A percentile compares a stretch with the other conserved stretches of the same genome.
These are phyloP conservation scores for Camponotus pennsylvanicus DNA, from an alignment of 1,140 invertebrate species.

Conservation along the genomic window DNA sequence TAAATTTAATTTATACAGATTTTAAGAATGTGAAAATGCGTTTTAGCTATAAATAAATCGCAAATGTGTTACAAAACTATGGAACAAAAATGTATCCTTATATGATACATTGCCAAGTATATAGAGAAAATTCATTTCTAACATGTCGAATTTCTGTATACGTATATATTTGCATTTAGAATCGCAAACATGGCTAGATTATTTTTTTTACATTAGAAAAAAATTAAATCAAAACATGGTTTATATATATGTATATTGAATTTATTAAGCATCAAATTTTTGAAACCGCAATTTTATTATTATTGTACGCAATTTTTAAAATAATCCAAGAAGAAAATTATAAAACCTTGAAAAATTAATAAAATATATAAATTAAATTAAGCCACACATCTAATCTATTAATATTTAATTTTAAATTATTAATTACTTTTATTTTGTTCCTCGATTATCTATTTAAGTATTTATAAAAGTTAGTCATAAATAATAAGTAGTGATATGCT, in stretches of 20 bases:
- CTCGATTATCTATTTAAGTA: slow-evolving; percentile 37
- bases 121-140: not conserved
- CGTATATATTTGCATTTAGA: not conserved
- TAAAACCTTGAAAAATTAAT: not conserved
- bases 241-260: not conserved
- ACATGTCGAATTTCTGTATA: not conserved
- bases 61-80: not conserved
- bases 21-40: not conserved
- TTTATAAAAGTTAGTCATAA: slow-evolving; percentile 26
- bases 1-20: not conserved
- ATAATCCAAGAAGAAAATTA: not conserved
- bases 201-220: not conserved
- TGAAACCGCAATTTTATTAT: slow-evolving; percentile 1
- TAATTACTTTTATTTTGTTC: slow-evolving; percentile 23
- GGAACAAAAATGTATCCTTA: slow-evolving; percentile 24
- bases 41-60: slow-evolving; percentile 5
- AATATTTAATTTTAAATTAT: slow-evolving; percentile 17
- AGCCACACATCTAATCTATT: not conserved
- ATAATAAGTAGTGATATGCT: not conserved
- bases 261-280: not conserved
- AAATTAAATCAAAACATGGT: not conserved
- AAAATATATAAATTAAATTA: slow-evolving; percentile 19
- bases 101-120: slow-evolving; percentile 13
- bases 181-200: not conserved
- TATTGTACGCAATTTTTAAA: not conserved